A percentile compares a stretch with the other conserved stretches of the same genome.
Evolutionary conservation across 92 coral and sea anemone species (phyloP).

Genomic region (Paragorgia papillata): DNA sequence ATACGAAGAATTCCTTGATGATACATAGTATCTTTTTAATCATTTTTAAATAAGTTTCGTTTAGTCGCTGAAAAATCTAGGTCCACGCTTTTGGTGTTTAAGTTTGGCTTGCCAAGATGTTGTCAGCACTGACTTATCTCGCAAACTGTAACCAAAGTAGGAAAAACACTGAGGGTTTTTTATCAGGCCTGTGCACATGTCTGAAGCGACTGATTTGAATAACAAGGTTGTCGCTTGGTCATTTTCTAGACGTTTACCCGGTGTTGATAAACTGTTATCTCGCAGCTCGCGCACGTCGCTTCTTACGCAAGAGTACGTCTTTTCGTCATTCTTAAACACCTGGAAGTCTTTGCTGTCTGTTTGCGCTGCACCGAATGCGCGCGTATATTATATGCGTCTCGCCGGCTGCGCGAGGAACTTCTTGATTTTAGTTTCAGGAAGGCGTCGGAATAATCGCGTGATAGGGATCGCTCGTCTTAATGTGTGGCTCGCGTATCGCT

Average conservation of each 20-base stretch:
- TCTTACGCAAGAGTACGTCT: no score
- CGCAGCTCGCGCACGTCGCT: background rate
- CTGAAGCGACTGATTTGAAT: background rate
- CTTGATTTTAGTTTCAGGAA: conserved; percentile 18
- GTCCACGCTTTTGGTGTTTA: no score
- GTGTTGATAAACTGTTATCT: background rate
- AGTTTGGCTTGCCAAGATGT: no score
- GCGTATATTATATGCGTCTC: conserved; percentile 16
- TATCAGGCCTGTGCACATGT: background rate
- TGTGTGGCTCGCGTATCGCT: conserved; percentile 24
- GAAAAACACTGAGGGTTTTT: background rate
- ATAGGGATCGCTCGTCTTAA: background rate
- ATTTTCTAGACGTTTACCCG: background rate
- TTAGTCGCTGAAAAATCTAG: no score
- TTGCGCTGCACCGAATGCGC: no score
- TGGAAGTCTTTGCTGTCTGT: no score
- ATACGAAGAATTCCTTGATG: no score
- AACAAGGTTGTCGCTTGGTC: background rate
- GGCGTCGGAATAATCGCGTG: conserved; percentile 32
- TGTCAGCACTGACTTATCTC: no score
- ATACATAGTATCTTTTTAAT: no score
- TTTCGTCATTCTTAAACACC: no score
- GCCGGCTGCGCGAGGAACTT: conserved; percentile 7
- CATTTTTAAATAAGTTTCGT: no score
- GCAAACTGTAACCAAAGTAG: background rate